These are phyloP conservation scores for Eurytoma adleriae DNA, from an alignment of 2,888 invertebrate species.

Conservation along the genomic window DNA sequence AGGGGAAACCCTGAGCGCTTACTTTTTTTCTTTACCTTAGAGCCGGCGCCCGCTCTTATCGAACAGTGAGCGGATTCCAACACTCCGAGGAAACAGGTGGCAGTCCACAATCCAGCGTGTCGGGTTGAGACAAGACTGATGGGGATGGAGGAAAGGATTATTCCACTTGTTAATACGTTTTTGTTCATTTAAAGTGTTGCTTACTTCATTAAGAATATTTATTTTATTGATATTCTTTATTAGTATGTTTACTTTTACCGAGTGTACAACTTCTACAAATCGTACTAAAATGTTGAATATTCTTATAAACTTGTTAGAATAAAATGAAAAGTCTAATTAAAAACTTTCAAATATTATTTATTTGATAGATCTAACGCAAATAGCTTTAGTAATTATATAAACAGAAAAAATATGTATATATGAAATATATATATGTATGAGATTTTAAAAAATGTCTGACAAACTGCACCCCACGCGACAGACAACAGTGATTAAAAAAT, in stretches of 20 bases:
- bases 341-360: too few relatives aligned
- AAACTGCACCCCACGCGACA: too few relatives aligned
- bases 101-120: conserved; percentile 30
- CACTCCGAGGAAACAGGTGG: conserved; percentile 44
- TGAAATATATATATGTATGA: too few relatives aligned
- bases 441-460: too few relatives aligned
- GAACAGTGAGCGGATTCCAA: conserved; percentile 45
- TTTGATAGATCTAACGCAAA: too few relatives aligned
- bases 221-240: too few relatives aligned
- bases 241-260: too few relatives aligned
- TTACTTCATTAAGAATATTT: background rate
- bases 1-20: background rate
- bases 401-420: too few relatives aligned
- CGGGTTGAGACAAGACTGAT: background rate
- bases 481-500: too few relatives aligned
- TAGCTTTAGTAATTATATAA: too few relatives aligned
- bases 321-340: background rate
- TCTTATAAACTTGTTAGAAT: background rate
- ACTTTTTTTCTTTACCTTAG: conserved; percentile 22
- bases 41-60: conserved; percentile 43
- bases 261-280: too few relatives aligned
- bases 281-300: too few relatives aligned
- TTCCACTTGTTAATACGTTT: background rate
- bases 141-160: conserved; percentile 22
- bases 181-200: background rate